Conservation (phyloP, 2,888 invertebrate species). For the Clusia tigrina region DNA sequence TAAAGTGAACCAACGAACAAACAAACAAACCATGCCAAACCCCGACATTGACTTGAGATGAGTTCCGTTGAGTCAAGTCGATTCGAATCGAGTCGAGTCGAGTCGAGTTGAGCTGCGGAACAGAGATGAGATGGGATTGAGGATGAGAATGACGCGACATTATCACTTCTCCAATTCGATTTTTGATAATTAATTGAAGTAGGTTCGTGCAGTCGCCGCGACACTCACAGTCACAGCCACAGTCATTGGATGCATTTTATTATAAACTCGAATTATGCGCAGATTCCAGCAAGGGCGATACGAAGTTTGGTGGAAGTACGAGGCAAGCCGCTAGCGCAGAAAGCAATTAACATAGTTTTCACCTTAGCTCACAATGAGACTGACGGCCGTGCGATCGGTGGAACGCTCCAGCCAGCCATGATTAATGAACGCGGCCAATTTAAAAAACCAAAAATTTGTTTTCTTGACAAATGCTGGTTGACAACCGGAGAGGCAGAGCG, state of each 20-base stretch:
- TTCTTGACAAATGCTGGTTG: background rate
- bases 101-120: background rate
- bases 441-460: too few relatives aligned
- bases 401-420: background rate
- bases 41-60: background rate
- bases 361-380: constrained; percentile 3
- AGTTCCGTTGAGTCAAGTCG: too few relatives aligned
- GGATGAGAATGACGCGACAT: constrained; percentile 22
- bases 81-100: background rate
- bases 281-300: too few relatives aligned
- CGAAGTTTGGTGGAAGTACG: too few relatives aligned
- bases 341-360: constrained; percentile 17
- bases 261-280: too few relatives aligned
- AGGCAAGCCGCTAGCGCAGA: constrained; percentile 3
- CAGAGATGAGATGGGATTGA: background rate
- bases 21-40: background rate
- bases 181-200: constrained; percentile 24
- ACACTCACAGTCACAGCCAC: too few relatives aligned
- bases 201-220: constrained; percentile 10
- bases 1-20: background rate
- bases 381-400: background rate
- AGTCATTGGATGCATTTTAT: background rate
- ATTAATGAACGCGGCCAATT: background rate
- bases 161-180: constrained; percentile 19
- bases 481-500: too few relatives aligned